Percentiles rank a stretch among this genome's conserved stretches.
Evolutionary conservation across 1,140 invertebrate genomes (phyloP).

Genomic region (Helicorthomorpha holstii): DNA sequence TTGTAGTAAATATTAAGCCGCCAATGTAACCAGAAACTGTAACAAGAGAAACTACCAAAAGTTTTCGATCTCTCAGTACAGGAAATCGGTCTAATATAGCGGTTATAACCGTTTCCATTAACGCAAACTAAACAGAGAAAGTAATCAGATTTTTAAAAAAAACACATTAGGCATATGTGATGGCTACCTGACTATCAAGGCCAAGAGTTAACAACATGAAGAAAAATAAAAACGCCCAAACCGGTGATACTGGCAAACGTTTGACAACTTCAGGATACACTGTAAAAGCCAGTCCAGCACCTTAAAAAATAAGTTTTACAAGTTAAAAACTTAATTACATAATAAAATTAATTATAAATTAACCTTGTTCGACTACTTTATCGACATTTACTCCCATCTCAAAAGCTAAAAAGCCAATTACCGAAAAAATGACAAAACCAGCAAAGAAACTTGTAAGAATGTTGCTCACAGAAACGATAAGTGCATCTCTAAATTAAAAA

Average conservation of each 20-base stretch:
- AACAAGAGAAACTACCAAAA: conserved; percentile 46
- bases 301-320: conserved; percentile 20
- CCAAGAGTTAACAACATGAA: conserved; percentile 61
- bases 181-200: conserved; percentile 47
- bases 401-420: conserved; percentile 58
- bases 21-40: conserved; percentile 53
- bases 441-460: conserved; percentile 60
- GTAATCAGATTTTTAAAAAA: neutral
- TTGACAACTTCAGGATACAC: conserved; percentile 73
- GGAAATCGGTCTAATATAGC: conserved; percentile 59
- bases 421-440: conserved; percentile 57
- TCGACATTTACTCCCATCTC: conserved; percentile 49
- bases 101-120: conserved; percentile 64
- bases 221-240: conserved; percentile 75
- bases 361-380: conserved; percentile 47
- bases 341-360: neutral
- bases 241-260: conserved; percentile 53
- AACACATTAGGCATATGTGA: conserved; percentile 9
- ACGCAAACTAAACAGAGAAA: conserved; percentile 40
- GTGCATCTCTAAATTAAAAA: conserved; percentile 35
- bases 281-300: conserved; percentile 66
- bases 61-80: conserved; percentile 47
- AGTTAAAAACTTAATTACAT: conserved; percentile 1
- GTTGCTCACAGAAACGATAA: conserved; percentile 57
- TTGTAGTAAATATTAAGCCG: conserved; percentile 32